Evolutionary conservation across 2,113 vertebrate species (phyloP).

Genomic region (Notothenia coriiceps): DNA sequence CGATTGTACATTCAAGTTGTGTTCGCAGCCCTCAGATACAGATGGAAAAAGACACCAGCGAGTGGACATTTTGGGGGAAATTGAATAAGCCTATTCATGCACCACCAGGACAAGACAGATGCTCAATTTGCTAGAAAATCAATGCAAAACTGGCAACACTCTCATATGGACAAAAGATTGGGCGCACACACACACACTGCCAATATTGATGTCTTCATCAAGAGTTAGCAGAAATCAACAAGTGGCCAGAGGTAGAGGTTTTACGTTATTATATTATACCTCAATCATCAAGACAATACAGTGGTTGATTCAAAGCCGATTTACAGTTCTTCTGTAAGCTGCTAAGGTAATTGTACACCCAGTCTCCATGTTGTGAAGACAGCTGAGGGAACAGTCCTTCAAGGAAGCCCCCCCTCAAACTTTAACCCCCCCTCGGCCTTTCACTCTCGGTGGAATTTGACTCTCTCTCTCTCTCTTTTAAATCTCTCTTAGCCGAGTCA

Average conservation of each 20-base stretch:
- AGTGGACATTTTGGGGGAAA: slow-evolving; percentile 8
- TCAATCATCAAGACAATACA: not conserved
- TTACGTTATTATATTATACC: not conserved
- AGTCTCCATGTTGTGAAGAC: slow-evolving; percentile 37
- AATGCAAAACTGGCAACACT: slow-evolving; percentile 19
- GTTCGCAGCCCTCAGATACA: not conserved
- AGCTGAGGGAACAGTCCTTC: slow-evolving; percentile 40
- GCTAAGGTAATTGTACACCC: slow-evolving; percentile 16
- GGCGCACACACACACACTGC: not conserved
- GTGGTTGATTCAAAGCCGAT: too few species aligned
- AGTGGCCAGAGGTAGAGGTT: not conserved
- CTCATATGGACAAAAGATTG: not conserved
- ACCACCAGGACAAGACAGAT: slow-evolving; percentile 27
- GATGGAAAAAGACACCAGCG: slow-evolving; percentile 8
- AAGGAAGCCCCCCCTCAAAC: not conserved
- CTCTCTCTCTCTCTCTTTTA: slow-evolving; percentile 26
- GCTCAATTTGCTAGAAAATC: slow-evolving; percentile 33
- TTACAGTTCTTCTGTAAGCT: too few species aligned
- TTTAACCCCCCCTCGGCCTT: slow-evolving; percentile 22
- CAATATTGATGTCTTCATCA: slow-evolving; percentile 10
- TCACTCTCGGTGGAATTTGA: slow-evolving; percentile 48
- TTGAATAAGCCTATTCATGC: slow-evolving; percentile 52
- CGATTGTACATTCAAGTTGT: not conserved
- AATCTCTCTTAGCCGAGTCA: not conserved
- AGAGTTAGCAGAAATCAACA: slow-evolving; percentile 16